Evolutionary conservation across 2,888 invertebrate genomes (phyloP), one percentile per base, ranked within the genome.

Genomic region (Yponomeuta sedellus): DNA sequence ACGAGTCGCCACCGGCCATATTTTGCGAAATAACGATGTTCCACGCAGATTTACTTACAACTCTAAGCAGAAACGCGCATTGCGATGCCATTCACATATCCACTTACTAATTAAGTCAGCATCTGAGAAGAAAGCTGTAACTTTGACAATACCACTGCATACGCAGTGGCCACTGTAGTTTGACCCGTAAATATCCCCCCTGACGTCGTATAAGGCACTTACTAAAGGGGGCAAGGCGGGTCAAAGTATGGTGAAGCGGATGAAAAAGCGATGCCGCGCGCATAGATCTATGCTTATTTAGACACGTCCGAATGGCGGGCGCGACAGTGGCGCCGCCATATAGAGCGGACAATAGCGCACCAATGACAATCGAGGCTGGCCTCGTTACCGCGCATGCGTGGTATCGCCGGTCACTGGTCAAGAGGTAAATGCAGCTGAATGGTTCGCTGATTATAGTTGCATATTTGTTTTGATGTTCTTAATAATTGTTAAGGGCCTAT

Each of bases 41-140:
- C 75, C 75, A 2, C 40, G 40, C 82, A 79, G 79, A 83, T 85
- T 84, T 86, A 83, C 82, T 76, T 74, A 79, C 79, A 80, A 81
- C 80, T n/a, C n/a, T 74, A 62, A 28, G 57, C 64, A 56, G 10
- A 73, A 73, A 78, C 78, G 80, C 75, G 86, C 90, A 90, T 90
- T 90, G 87, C 82, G 77, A 86, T 90, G 90, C 88, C 90, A 89
- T 86, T 90, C 90, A 89, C 89, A 88, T 90, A 90, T 89, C 89
- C 86, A 87, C 80, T 87, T 83, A 88, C 89, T 90, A 90, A 90
- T 90, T 90, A 90, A 90, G 90, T 89, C 89, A 87, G 78, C 86
- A 81, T 77, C 76, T 78, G 77, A 82, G 88, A 88, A 88, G 88
- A 88, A 85, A 88, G 86, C 86, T 86, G 82, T 88, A 88, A 88